These are phyloP conservation scores for Vespertilio murinus DNA, from an alignment of 2,797 vertebrate genomes.

Conservation along the genomic window DNA sequence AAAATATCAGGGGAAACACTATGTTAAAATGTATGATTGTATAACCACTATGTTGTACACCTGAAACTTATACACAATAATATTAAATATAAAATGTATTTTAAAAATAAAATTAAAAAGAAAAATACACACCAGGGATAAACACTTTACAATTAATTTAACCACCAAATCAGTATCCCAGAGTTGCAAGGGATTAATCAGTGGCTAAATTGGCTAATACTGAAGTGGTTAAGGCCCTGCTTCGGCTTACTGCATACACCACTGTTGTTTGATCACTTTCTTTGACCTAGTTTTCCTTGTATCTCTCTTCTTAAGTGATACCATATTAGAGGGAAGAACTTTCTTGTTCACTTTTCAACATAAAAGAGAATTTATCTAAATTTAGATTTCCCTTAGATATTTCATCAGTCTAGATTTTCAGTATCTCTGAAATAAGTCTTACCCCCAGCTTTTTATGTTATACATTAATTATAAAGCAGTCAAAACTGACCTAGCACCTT, in stretches of 20 bases:
- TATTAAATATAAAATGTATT: not conserved
- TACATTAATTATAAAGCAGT: conserved; percentile 54
- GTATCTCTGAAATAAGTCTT: conserved; percentile 47
- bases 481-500: conserved; percentile 27
- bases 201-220: not conserved
- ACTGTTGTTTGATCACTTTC: conserved; percentile 31
- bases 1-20: not conserved
- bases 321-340: conserved; percentile 46
- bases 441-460: conserved; percentile 40
- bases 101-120: not conserved
- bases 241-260: not conserved
- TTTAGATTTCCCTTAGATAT: conserved; percentile 33
- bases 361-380: conserved; percentile 64
- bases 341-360: conserved; percentile 28
- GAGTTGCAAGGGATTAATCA: not conserved
- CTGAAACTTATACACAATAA: not conserved
- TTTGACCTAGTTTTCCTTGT: conserved; percentile 53
- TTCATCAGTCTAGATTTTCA: conserved; percentile 54
- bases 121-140: not conserved
- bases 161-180: not conserved
- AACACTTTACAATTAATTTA: not conserved
- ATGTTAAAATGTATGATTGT: not conserved
- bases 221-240: not conserved
- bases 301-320: conserved; percentile 28
- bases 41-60: not conserved